Evolutionary conservation across 2,797 vertebrate genomes (phyloP), one percentile per base, ranked within the genome.

Genomic region (Setipinna tenuifilis): DNA sequence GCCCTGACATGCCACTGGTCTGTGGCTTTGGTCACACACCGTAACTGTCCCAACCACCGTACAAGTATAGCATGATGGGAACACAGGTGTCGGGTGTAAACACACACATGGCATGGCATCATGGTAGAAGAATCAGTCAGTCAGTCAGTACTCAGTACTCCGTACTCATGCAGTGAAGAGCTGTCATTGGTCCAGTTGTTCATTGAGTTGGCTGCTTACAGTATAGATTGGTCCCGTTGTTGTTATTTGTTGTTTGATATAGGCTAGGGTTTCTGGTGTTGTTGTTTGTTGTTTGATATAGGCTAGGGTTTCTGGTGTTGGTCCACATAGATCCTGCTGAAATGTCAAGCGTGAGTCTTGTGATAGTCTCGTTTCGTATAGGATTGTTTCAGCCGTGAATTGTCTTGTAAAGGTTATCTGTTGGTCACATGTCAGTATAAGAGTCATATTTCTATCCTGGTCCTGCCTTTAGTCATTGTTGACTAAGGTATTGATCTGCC

Each of bases 191-290:
- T 35, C 14, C 11, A 31, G 25, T 35, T 71, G n/a, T 71, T 71
- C 68, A 14, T 35, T 35, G 28, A 35, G 68, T 6, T 75, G 68
- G 50, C 50, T 54, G 50, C 50, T 48, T 48, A 10, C 10, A 48
- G 46, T 75, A 19, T 31, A 35, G 25, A 35, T 75, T 75, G 68
- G 68, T 75, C 68, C 68, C 68, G 2, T 35, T 75, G 68, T 75
- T 35, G 28, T 31, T 68, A 7, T 9, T 75, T 35, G 28, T 31
- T 68, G 50, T 9, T 75, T 35, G 28, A 35, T 75, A 35, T 75
- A 75, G 68, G 68, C 68, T 75, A 75, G 68, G 23, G n/a, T 62
- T 62, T 62, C n/a, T 48, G 46, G 46, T 75, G 68, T 75, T 35
- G 28, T n/a, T n/a, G n/a, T n/a, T n/a, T n/a, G n/a, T 31, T 68